A percentile compares a stretch with the other conserved stretches of the same genome.
Evolutionary conservation across 1,140 invertebrate genomes (phyloP).

Genomic region (Epicauta chinensis): DNA sequence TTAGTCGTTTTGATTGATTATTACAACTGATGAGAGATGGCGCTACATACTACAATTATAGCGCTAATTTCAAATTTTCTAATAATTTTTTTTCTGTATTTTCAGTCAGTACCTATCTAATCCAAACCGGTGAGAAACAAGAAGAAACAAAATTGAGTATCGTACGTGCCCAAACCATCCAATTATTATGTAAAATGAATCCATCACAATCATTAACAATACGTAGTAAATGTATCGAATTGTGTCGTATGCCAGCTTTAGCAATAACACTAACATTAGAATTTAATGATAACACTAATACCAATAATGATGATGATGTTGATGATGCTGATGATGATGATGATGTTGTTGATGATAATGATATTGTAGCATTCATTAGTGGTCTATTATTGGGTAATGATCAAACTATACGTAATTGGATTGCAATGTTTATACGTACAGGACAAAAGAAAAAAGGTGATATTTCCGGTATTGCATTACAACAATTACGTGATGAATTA

Average conservation of each 20-base stretch:
- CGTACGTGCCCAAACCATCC: slow-evolving; percentile 65
- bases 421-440: slow-evolving; percentile 83
- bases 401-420: slow-evolving; percentile 81
- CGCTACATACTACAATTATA: too few species aligned
- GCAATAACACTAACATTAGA: slow-evolving; percentile 72
- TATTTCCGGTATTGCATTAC: slow-evolving; percentile 59
- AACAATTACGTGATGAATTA: slow-evolving; percentile 72
- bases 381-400: slow-evolving; percentile 87
- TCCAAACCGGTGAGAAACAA: slow-evolving; percentile 81
- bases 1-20: too few species aligned
- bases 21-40: too few species aligned
- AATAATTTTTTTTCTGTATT: too few species aligned
- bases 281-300: slow-evolving; percentile 38
- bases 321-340: slow-evolving; percentile 41
- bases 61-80: too few species aligned
- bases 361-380: slow-evolving; percentile 78
- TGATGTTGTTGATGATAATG: slow-evolving; percentile 37
- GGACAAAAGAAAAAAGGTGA: slow-evolving; percentile 86
- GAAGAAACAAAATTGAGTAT: slow-evolving; percentile 72
- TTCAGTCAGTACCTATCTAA: slow-evolving; percentile 54
- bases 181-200: slow-evolving; percentile 83
- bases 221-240: slow-evolving; percentile 77
- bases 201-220: slow-evolving; percentile 77
- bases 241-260: slow-evolving; percentile 83
- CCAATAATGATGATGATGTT: too few species aligned